These are phyloP conservation scores for Osmerus eperlanus DNA, from an alignment of 2,113 vertebrate species.

Conservation along the genomic window DNA sequence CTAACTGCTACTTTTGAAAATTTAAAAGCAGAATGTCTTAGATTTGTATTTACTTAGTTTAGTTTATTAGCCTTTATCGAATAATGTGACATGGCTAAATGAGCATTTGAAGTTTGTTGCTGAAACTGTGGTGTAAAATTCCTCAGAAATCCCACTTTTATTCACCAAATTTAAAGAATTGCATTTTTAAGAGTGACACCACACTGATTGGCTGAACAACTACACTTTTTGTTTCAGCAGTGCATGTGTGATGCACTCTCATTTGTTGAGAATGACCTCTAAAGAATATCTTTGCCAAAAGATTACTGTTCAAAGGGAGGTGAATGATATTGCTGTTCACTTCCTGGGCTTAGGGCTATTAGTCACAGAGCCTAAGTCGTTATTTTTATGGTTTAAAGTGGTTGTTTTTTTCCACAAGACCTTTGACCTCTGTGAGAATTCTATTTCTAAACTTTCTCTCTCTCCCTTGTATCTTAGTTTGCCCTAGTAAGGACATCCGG, in stretches of 20 bases:
- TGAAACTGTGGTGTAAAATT: too few relatives aligned
- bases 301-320: neutral
- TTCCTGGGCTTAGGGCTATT: neutral
- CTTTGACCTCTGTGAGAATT: neutral
- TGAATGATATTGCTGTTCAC: neutral
- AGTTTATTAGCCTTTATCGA: too few relatives aligned
- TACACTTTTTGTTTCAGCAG: too few relatives aligned
- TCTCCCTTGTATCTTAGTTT: conserved; percentile 71
- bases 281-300: neutral
- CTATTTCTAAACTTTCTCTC: conserved; percentile 28
- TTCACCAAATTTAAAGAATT: too few relatives aligned
- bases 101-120: too few relatives aligned
- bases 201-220: too few relatives aligned
- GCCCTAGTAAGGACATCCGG: conserved; percentile 89
- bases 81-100: too few relatives aligned
- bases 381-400: neutral
- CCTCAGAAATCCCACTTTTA: too few relatives aligned
- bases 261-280: neutral
- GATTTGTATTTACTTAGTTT: neutral
- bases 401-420: neutral
- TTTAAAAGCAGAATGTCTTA: too few relatives aligned
- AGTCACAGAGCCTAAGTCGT: neutral
- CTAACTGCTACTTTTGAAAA: too few relatives aligned
- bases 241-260: neutral
- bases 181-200: too few relatives aligned